Evolutionary conservation across 2,888 invertebrate species (phyloP).

Genomic region (Callimorpha dominula): DNA sequence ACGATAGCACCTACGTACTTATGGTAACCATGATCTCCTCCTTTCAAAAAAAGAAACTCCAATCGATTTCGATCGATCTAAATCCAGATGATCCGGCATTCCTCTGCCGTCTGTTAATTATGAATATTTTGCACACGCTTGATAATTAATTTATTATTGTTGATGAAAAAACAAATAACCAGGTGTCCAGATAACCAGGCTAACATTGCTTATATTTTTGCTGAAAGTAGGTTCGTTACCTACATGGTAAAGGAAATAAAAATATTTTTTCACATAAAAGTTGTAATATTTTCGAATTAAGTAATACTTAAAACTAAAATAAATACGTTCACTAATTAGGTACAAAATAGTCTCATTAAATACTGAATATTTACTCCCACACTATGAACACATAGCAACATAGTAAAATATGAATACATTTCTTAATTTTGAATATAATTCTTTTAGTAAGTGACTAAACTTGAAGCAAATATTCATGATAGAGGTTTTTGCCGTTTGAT

Average conservation of each 20-base stretch:
- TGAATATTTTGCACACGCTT: no score
- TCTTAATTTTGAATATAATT: neutral
- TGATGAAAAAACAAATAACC: no score
- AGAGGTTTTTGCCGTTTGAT: neutral
- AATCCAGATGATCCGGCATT: no score
- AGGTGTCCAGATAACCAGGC: no score
- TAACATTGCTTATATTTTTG: neutral
- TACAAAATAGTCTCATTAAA: constrained; percentile 32
- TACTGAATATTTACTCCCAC: constrained; percentile 19
- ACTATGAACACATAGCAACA: constrained; percentile 2
- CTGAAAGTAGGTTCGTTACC: neutral
- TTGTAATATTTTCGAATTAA: constrained; percentile 23
- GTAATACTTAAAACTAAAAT: constrained; percentile 45
- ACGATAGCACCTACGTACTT: no score
- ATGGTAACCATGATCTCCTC: no score
- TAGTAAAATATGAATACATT: neutral
- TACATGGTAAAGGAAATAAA: constrained; percentile 12
- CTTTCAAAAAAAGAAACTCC: no score
- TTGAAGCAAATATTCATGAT: neutral
- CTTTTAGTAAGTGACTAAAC: neutral
- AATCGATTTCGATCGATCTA: no score
- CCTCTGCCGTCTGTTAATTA: no score
- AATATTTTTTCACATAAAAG: constrained; percentile 8
- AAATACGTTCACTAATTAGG: constrained; percentile 44
- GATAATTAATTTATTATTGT: no score